Percentiles rank a stretch among this genome's conserved stretches.
These are phyloP conservation scores for Lycaena phlaeas DNA, from an alignment of 2,888 invertebrate genomes.

Conservation along the genomic window DNA sequence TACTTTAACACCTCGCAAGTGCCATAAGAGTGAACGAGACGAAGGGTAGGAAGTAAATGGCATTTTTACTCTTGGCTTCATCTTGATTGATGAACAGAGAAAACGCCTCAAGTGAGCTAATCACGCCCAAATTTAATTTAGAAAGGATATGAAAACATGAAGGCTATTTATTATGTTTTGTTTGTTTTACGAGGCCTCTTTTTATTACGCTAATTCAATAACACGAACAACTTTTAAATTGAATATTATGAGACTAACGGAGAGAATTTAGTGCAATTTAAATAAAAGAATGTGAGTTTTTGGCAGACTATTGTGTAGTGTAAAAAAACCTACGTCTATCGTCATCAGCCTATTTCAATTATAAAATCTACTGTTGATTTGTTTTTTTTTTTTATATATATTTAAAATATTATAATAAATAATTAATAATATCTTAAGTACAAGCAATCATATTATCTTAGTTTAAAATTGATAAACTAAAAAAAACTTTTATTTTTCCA, in stretches of 20 bases:
- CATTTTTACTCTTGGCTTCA: conserved; percentile 43
- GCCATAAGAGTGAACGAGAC: conserved; percentile 34
- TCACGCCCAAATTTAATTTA: conserved; percentile 70
- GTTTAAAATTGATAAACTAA: too few relatives aligned
- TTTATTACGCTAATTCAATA: conserved; percentile 33
- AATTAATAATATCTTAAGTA: too few relatives aligned
- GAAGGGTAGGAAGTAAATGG: conserved; percentile 48
- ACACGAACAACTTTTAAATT: conserved; percentile 20
- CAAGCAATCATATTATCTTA: too few relatives aligned
- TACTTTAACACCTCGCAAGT: conserved; percentile 8
- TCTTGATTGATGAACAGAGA: conserved; percentile 70
- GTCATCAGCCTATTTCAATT: too few relatives aligned
- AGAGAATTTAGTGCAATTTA: too few relatives aligned
- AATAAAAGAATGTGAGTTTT: too few relatives aligned
- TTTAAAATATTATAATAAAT: too few relatives aligned
- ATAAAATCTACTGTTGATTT: too few relatives aligned
- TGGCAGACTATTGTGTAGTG: too few relatives aligned
- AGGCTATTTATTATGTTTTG: conserved; percentile 51
- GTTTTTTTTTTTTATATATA: too few relatives aligned
- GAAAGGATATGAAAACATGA: conserved; percentile 50
- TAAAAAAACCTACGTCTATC: too few relatives aligned
- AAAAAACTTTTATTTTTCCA: too few relatives aligned
- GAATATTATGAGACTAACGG: conserved; percentile 1
- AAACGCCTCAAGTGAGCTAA: conserved; percentile 68
- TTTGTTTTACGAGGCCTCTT: conserved; percentile 50